Evolutionary conservation across 2,797 vertebrate species (phyloP), one percentile per base, ranked within the genome.

Genomic region (Sebastes hubbsi): DNA sequence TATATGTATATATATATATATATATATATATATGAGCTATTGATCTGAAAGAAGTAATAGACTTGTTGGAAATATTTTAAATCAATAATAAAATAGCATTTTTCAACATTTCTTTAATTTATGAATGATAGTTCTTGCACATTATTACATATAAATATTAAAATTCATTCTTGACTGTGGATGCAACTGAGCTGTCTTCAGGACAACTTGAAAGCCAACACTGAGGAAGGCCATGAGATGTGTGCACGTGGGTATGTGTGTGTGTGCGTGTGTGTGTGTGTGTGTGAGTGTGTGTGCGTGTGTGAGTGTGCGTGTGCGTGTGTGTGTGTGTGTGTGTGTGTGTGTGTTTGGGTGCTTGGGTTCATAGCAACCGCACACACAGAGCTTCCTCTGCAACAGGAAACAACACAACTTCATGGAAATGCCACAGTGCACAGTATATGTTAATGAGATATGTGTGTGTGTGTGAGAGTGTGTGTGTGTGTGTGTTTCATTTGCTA

Each of bases 391-490:
- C 29, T 87, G 75, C 87, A 88, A 83, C 87, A 87, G 79, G 89
- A 92, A 91, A 81, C 78, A 70, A 80, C 49, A 72, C 16, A 77
- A 65, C 74, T 92, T 92, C 89, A 88, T 89, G 88, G 91, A 92
- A 92, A 92, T 90, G 88, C 80, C 80, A 80, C 32, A 36, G 32
- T 38, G 61, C 85, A 34, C 83, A 22, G 71, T 78, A 65, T 52
- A 81, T 85, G 90, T 64, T 83, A 86, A 87, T 82, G 58, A 86
- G 69, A 3, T 73, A 1, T 30, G 64, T 60, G 16, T 36, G 27
- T 42, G 52, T 73, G 2, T 30, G 63, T 62, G 72, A 68, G 2
- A 24, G 25, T 42, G 54, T 73, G 2, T 30, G 64, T 66, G 72
- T 80, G 24, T 60, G 16, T 49, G 32, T 62, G 55, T 61, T 18